A percentile compares a stretch with the other conserved stretches of the same genome.
These are phyloP conservation scores for Solen grandis DNA, from an alignment of 1,140 invertebrate genomes.

Conservation along the genomic window DNA sequence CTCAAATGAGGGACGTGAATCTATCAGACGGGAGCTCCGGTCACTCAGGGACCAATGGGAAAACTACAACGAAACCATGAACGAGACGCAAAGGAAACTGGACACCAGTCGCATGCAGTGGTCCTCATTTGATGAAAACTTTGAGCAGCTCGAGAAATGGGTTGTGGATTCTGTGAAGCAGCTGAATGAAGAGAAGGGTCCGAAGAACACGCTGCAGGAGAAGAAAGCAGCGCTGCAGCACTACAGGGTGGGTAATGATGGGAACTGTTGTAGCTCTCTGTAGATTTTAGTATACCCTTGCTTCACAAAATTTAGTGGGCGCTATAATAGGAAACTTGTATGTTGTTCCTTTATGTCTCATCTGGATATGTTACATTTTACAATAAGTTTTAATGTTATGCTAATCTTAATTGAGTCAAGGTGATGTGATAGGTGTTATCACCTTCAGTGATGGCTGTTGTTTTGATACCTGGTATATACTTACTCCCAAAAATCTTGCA, in stretches of 20 bases:
- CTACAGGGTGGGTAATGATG: slow-evolving; percentile 91
- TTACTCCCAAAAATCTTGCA: too few species aligned
- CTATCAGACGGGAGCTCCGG: slow-evolving; percentile 90
- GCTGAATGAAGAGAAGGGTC: slow-evolving; percentile 93
- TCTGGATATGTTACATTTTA: too few species aligned
- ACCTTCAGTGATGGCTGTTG: too few species aligned
- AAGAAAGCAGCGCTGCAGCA: slow-evolving; percentile 96
- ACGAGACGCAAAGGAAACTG: slow-evolving; percentile 91
- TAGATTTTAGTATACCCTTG: too few species aligned
- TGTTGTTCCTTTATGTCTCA: too few species aligned
- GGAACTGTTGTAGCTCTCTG: too few species aligned
- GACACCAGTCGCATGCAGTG: slow-evolving; percentile 85
- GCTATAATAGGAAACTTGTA: too few species aligned
- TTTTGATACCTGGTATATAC: too few species aligned
- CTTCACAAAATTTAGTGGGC: too few species aligned
- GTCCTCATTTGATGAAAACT: slow-evolving; percentile 78
- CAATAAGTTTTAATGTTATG: too few species aligned
- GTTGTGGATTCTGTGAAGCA: slow-evolving; percentile 94
- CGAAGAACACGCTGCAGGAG: slow-evolving; percentile 94
- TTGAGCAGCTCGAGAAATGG: slow-evolving; percentile 95
- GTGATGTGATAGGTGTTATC: too few species aligned
- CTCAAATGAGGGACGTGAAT: slow-evolving; percentile 91
- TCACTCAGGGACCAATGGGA: slow-evolving; percentile 91
- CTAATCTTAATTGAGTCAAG: too few species aligned
- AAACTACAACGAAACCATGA: slow-evolving; percentile 90